phyloP scores from a whole-genome alignment of 2,797 vertebrate genomes.

The Pangasius mekongensis region DNA sequence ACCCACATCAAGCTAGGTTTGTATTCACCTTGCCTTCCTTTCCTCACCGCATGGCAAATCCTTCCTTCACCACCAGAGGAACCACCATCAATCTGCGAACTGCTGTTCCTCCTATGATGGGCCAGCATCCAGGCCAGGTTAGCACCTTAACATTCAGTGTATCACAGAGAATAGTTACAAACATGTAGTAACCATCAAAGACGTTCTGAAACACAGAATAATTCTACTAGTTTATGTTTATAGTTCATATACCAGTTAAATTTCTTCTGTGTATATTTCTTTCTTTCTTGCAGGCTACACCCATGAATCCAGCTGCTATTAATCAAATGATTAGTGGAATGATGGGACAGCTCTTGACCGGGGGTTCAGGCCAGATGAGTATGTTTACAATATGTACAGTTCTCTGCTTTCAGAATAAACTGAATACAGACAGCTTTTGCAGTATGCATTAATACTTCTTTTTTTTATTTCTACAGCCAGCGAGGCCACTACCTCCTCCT shows the following conservation, averaged over 20 bases:
- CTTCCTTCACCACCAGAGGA: conserved; percentile 71
- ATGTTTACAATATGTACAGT: not conserved
- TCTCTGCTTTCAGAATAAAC: not conserved
- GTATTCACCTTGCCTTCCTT: conserved; percentile 86
- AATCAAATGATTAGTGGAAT: conserved; percentile 93
- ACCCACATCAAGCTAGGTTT: conserved; percentile 83
- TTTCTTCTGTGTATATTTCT: not conserved
- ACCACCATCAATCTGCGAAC: conserved; percentile 78
- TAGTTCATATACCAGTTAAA: not conserved
- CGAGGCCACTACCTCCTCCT: conserved; percentile 66
- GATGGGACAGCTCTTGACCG: conserved; percentile 87
- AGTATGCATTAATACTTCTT: not conserved
- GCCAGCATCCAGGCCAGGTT: conserved; percentile 78
- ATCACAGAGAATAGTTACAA: not conserved
- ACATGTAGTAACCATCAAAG: not conserved
- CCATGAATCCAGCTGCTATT: conserved; percentile 81
- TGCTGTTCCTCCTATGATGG: conserved; percentile 73
- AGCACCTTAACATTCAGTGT: not conserved
- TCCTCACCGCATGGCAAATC: conserved; percentile 61
- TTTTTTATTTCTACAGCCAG: conserved; percentile 57
- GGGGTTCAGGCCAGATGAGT: conserved; percentile 65
- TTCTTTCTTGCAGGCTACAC: conserved; percentile 52
- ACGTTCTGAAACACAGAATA: not conserved
- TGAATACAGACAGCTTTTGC: not conserved
- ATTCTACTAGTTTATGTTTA: not conserved